These are phyloP conservation scores for Brachionus asplanchnoidis DNA, from an alignment of 1,140 invertebrate species.

Conservation along the genomic window DNA sequence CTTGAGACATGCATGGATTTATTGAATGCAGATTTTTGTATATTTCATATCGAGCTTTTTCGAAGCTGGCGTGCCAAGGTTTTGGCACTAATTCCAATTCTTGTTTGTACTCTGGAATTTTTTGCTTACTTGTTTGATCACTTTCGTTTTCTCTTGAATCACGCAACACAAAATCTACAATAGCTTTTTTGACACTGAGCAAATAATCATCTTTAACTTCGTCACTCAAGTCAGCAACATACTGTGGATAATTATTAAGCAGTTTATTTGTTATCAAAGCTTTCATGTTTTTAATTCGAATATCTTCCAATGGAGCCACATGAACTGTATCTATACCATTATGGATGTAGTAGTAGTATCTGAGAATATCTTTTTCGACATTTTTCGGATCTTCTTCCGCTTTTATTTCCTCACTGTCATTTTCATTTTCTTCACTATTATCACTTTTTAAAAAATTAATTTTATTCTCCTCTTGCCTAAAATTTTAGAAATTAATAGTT, in stretches of 20 bases:
- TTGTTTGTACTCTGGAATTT: constrained; percentile 53
- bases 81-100: constrained; percentile 66
- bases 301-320: constrained; percentile 68
- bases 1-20: constrained; percentile 73
- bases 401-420: constrained; percentile 49
- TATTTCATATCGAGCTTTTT: constrained; percentile 58
- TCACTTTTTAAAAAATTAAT: not conserved
- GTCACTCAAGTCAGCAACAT: constrained; percentile 57
- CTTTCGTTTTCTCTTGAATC: constrained; percentile 61
- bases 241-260: constrained; percentile 49
- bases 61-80: constrained; percentile 62
- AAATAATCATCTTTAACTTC: constrained; percentile 70
- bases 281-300: constrained; percentile 61
- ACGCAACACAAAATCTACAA: constrained; percentile 74
- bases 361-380: constrained; percentile 44
- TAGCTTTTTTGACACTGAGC: constrained; percentile 76
- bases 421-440: not conserved
- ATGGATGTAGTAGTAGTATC: constrained; percentile 83
- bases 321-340: constrained; percentile 79
- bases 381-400: constrained; percentile 23
- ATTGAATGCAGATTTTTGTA: constrained; percentile 68
- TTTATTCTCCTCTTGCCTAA: not conserved
- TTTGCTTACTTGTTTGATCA: constrained; percentile 48
- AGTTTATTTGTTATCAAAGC: constrained; percentile 52
- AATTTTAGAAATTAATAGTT: not conserved